Evolutionary conservation across 2,888 invertebrate genomes (phyloP), one percentile per base, ranked within the genome.

Genomic region (Limnephilus lunatus): DNA sequence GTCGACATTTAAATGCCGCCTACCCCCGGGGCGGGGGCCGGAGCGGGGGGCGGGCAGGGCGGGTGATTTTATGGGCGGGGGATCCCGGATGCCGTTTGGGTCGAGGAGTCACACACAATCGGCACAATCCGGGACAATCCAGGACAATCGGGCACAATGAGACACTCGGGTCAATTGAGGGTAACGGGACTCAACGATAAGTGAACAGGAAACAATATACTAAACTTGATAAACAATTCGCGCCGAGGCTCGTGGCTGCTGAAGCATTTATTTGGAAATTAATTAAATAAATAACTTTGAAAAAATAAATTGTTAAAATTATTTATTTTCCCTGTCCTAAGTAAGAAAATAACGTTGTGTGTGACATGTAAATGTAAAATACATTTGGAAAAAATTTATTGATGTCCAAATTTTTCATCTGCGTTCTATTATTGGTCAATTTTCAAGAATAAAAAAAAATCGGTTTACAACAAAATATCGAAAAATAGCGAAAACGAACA

Each of bases 1-100:
- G 93, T 88, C 91, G 93, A 93, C 93, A 93, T 93, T 93, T 93
- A 93, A 93, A 93, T 93, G 92, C 92, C 93, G 91, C 85, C 83
- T 92, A 92, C 92, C 53, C 53, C 53, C 93, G 31, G 15, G 88
- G 85, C 86, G 81, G 81, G 87, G 39, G 15, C 25, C 92, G n/a
- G 25, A 90, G 85, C 87, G 85, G 89, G 90, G 91, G 80, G 12
- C 91, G 82, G 48, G 44, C n/a, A 19, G 85, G 30, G 83, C n/a
- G 32, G 85, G 68, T 87, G 91, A 87, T 87, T 91, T 91, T 91
- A 87, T 91, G 91, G 91, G 88, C 81, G 88, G 91, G 82, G 83
- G 91, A 30, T 83, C 81, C 93, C 93, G 93, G 93, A 93, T 93
- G 91, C 93, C 92, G 93, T 93, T 92, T 90, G 92, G 93, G 93